These are phyloP conservation scores for Pemphredon lugubris DNA, from an alignment of 2,888 invertebrate genomes.

Conservation along the genomic window DNA sequence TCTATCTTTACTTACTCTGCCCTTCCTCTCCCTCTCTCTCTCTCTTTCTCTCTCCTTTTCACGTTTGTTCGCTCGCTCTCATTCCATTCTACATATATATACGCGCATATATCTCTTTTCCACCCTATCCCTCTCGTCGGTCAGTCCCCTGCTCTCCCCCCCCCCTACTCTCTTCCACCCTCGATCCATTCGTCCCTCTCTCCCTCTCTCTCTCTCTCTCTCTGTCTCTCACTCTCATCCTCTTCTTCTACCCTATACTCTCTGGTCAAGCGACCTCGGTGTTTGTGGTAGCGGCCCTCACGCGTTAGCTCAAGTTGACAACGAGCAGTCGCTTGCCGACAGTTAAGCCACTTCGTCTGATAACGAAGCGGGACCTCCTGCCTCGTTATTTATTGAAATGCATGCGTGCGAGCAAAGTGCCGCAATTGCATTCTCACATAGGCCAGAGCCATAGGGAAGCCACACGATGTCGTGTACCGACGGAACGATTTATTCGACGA, in stretches of 20 bases:
- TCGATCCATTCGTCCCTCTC: not conserved
- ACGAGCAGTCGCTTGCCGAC: constrained; percentile 53
- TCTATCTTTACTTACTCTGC: not conserved
- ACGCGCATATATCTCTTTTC: not conserved
- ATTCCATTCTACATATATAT: too few relatives aligned
- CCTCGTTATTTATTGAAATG: constrained; percentile 63
- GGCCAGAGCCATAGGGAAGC: constrained; percentile 20
- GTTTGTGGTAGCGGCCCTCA: constrained; percentile 51
- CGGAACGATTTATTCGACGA: constrained; percentile 52
- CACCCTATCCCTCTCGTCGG: not conserved
- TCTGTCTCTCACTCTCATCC: not conserved
- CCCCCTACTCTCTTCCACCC: not conserved
- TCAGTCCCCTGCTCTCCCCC: not conserved
- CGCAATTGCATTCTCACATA: constrained; percentile 42
- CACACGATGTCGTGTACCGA: constrained; percentile 33
- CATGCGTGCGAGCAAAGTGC: constrained; percentile 52
- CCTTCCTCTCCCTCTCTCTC: not conserved
- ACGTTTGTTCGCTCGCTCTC: not conserved
- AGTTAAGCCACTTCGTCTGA: constrained; percentile 56
- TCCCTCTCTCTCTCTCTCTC: not conserved
- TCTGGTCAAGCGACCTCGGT: constrained; percentile 10
- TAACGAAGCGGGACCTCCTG: constrained; percentile 53
- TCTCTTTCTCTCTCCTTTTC: not conserved
- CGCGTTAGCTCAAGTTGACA: constrained; percentile 57
- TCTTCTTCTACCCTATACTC: constrained; percentile 7